These are phyloP conservation scores for Pluvialis apricaria DNA, from an alignment of 2,113 vertebrate species.

Conservation along the genomic window DNA sequence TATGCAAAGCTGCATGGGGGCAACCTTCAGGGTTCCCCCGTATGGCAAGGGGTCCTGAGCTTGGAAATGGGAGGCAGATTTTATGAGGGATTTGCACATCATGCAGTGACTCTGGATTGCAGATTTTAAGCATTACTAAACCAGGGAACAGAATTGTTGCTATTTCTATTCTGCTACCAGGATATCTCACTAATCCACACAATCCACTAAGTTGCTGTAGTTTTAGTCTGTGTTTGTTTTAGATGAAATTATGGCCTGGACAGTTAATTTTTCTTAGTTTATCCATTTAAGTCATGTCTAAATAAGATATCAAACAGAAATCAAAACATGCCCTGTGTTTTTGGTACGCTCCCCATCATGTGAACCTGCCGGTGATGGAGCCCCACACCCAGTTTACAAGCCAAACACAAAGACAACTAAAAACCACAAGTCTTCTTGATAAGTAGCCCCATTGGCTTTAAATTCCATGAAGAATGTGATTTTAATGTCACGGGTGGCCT, in stretches of 20 bases:
- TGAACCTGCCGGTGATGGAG: neutral
- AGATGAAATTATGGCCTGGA: conserved; percentile 10
- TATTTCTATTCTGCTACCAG: conserved; percentile 26
- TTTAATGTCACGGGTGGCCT: neutral
- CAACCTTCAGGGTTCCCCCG: neutral
- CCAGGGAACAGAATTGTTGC: conserved; percentile 3
- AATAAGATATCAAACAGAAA: conserved; percentile 7
- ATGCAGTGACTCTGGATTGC: conserved; percentile 4
- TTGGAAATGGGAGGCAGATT: neutral
- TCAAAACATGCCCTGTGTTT: neutral
- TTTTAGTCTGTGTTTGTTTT: conserved; percentile 30
- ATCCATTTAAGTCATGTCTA: neutral
- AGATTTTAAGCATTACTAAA: conserved; percentile 48
- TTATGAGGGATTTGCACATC: conserved; percentile 30
- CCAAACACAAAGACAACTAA: neutral
- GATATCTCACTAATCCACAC: conserved; percentile 12
- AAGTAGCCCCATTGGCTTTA: neutral
- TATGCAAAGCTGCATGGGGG: neutral
- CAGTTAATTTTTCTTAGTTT: conserved; percentile 33
- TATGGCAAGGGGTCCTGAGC: neutral
- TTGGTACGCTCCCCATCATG: neutral
- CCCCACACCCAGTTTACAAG: neutral
- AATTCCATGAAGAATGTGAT: neutral
- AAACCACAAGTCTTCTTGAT: neutral
- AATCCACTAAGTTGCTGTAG: conserved; percentile 36